phyloP scores from a whole-genome alignment of 2,113 vertebrate genomes.

The Paraplagusia blochii region DNA sequence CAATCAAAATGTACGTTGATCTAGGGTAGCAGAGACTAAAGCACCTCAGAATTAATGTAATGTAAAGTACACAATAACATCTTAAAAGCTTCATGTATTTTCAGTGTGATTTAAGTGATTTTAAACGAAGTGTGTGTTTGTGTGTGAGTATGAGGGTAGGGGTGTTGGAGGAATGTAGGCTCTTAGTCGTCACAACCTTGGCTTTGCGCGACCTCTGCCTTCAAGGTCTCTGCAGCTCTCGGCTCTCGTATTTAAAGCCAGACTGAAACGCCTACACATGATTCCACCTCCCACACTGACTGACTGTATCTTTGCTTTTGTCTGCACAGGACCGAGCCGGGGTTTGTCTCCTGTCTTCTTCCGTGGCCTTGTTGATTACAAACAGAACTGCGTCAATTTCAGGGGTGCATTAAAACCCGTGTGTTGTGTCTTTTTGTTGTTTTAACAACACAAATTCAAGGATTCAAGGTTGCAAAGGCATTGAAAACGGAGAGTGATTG shows the following conservation, averaged over 20 bases:
- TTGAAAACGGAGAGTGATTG: too few species aligned
- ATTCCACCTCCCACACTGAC: constrained; percentile 44
- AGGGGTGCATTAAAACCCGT: constrained; percentile 7
- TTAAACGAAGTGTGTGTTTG: too few species aligned
- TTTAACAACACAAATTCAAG: constrained; percentile 20
- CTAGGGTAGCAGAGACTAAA: too few species aligned
- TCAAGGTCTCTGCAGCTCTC: constrained; percentile 55
- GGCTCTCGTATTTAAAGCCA: constrained; percentile 42
- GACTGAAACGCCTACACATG: constrained; percentile 48
- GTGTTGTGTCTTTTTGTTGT: constrained; percentile 9
- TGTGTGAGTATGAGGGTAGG: too few species aligned
- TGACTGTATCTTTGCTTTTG: constrained; percentile 42
- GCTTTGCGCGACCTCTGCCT: constrained; percentile 47
- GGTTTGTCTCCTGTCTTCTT: background rate
- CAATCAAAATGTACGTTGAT: too few species aligned
- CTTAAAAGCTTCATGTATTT: too few species aligned
- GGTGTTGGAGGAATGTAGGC: background rate
- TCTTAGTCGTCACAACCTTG: constrained; percentile 39
- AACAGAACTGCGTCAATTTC: constrained; percentile 12
- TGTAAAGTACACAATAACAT: too few species aligned
- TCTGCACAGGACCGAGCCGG: constrained; percentile 56
- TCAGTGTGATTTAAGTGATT: too few species aligned
- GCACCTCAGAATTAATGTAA: too few species aligned
- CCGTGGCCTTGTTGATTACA: constrained; percentile 29
- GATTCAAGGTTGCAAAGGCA: too few species aligned